Conservation (phyloP, 2,797 vertebrate genomes). For the Cynopterus sphinx region DNA sequence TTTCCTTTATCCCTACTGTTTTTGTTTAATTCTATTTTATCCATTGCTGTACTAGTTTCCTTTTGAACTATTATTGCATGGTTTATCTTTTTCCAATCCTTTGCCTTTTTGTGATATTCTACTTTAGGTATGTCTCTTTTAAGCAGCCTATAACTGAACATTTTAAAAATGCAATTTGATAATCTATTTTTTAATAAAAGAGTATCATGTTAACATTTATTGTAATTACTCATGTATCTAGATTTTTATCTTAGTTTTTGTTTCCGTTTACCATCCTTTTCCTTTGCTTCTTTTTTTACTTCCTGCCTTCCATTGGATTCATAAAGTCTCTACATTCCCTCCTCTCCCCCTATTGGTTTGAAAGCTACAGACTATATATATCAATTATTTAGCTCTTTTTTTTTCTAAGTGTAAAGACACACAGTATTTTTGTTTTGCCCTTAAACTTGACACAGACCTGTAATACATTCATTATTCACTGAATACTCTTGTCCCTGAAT, state of each 20-base stretch:
- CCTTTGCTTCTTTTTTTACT: not conserved
- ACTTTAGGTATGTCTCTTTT: not conserved
- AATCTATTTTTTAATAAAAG: not conserved
- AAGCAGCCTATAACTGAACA: not conserved
- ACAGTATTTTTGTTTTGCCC: not conserved
- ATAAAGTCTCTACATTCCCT: not conserved
- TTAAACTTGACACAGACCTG: not conserved
- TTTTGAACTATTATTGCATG: not conserved
- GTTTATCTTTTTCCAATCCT: not conserved
- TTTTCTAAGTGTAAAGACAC: not conserved
- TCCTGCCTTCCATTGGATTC: not conserved
- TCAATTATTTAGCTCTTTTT: not conserved
- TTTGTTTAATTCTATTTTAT: conserved; percentile 25
- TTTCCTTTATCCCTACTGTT: not conserved
- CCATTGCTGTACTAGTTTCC: not conserved
- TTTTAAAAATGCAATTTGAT: conserved; percentile 1
- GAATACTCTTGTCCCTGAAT: not conserved
- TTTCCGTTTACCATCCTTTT: conserved; percentile 1
- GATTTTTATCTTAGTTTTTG: not conserved
- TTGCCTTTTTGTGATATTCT: not conserved
- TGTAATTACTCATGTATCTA: not conserved
- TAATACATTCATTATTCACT: not conserved
- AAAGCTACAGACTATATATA: not conserved
- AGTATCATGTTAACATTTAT: not conserved
- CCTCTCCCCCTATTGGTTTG: not conserved